Conservation (phyloP, 2,113 vertebrate genomes). For the Ictalurus furcatus region DNA sequence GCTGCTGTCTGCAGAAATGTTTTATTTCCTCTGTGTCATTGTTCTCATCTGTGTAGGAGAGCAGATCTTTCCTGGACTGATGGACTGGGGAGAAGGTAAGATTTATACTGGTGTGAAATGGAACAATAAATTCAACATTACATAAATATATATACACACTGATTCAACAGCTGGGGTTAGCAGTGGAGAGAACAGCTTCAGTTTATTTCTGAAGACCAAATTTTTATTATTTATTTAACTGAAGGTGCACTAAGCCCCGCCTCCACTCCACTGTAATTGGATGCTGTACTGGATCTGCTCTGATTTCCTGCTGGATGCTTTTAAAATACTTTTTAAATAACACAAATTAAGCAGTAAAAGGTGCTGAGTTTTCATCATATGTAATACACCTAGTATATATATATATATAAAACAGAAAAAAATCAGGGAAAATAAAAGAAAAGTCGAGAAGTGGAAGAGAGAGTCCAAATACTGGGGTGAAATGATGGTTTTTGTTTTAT, state of each 20-base stretch:
- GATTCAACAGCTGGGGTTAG: too few relatives aligned
- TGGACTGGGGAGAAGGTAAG: neutral
- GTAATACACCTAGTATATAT: too few relatives aligned
- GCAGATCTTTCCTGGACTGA: neutral
- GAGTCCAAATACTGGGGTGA: neutral
- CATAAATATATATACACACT: too few relatives aligned
- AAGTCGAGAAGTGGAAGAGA: neutral
- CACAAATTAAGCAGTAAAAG: neutral
- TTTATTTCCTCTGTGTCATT: neutral
- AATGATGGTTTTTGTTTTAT: slow-evolving; percentile 23
- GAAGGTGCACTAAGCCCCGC: neutral
- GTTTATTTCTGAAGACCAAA: too few relatives aligned
- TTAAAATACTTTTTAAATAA: neutral
- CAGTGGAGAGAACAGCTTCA: too few relatives aligned
- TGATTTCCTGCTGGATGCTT: neutral
- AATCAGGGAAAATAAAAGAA: neutral
- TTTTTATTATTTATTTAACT: neutral
- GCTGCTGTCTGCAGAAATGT: neutral
- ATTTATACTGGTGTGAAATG: neutral
- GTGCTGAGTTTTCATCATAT: neutral
- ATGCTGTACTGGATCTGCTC: neutral
- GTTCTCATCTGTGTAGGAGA: neutral
- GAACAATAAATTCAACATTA: too few relatives aligned
- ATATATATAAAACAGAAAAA: neutral
- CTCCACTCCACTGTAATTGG: neutral